Conservation (phyloP, 1,140 invertebrate species). For the Drosophila setifemur region DNA sequence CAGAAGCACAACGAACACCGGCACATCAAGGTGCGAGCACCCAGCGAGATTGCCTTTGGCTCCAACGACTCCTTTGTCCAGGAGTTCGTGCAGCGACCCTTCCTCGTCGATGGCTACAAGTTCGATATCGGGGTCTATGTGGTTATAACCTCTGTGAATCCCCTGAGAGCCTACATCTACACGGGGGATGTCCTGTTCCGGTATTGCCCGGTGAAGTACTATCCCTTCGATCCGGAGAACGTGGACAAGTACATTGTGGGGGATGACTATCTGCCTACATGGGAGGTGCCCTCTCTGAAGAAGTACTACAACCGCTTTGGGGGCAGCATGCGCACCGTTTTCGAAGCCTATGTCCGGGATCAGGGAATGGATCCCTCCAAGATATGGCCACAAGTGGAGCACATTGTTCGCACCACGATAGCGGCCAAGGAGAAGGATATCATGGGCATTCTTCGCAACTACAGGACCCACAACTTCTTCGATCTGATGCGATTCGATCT, state of each 20-base stretch:
- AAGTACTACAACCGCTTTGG: slow-evolving; percentile 90
- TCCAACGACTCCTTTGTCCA: slow-evolving; percentile 93
- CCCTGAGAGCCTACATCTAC: slow-evolving; percentile 94
- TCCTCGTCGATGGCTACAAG: slow-evolving; percentile 93
- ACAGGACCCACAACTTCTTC: slow-evolving; percentile 91
- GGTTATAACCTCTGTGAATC: slow-evolving; percentile 94
- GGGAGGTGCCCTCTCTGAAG: slow-evolving; percentile 94
- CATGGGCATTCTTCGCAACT: slow-evolving; percentile 84
- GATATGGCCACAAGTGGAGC: slow-evolving; percentile 92
- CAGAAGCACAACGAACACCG: slow-evolving; percentile 97
- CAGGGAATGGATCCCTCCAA: slow-evolving; percentile 87
- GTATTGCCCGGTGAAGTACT: slow-evolving; percentile 96
- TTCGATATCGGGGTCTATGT: slow-evolving; percentile 99
- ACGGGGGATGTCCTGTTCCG: slow-evolving; percentile 94
- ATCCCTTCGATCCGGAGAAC: slow-evolving; percentile 93
- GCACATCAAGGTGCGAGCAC: slow-evolving; percentile 90
- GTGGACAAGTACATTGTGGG: slow-evolving; percentile 96
- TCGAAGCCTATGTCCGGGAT: slow-evolving; percentile 90
- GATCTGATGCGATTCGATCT: slow-evolving; percentile 97
- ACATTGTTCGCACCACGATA: slow-evolving; percentile 89
- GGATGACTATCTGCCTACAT: slow-evolving; percentile 96
- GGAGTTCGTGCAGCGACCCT: slow-evolving; percentile 92
- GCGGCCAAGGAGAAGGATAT: slow-evolving; percentile 90
- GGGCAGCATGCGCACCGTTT: slow-evolving; percentile 93
- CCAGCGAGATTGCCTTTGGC: slow-evolving; percentile 89